These are phyloP conservation scores for Lasioglossum figueresi DNA, from an alignment of 2,888 invertebrate genomes.

Conservation along the genomic window DNA sequence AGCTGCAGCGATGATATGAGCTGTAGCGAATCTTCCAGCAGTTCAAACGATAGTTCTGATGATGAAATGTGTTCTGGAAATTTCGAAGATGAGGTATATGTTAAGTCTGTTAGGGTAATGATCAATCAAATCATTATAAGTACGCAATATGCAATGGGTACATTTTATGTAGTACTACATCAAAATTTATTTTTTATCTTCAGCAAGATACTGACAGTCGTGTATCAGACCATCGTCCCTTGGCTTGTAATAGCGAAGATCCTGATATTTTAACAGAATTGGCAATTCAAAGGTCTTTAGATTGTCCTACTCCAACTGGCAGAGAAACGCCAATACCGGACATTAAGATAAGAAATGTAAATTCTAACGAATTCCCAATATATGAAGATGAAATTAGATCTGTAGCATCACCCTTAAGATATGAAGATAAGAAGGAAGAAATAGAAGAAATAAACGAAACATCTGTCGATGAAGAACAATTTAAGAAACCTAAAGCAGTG, in stretches of 20 bases:
- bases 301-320: slow-evolving; percentile 80
- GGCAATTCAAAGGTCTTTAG: slow-evolving; percentile 79
- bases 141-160: not conserved
- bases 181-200: slow-evolving; percentile 45
- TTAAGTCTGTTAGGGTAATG: not conserved
- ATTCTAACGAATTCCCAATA: slow-evolving; percentile 77
- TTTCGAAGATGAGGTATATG: slow-evolving; percentile 70
- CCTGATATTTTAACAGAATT: slow-evolving; percentile 81
- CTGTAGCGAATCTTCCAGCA: slow-evolving; percentile 78
- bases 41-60: slow-evolving; percentile 78
- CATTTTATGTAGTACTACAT: slow-evolving; percentile 21
- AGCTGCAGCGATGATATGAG: slow-evolving; percentile 77
- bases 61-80: slow-evolving; percentile 74
- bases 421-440: slow-evolving; percentile 54
- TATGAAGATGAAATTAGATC: slow-evolving; percentile 77
- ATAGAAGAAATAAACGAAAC: slow-evolving; percentile 37
- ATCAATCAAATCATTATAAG: not conserved
- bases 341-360: slow-evolving; percentile 68
- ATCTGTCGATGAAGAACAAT: slow-evolving; percentile 39
- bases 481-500: slow-evolving; percentile 27
- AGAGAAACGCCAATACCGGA: slow-evolving; percentile 78
- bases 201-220: slow-evolving; percentile 76
- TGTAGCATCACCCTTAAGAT: slow-evolving; percentile 66
- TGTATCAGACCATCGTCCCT: slow-evolving; percentile 73
- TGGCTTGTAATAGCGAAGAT: slow-evolving; percentile 80